Conservation (phyloP, 2,888 invertebrate genomes). For the Cephus nigrinus region DNA sequence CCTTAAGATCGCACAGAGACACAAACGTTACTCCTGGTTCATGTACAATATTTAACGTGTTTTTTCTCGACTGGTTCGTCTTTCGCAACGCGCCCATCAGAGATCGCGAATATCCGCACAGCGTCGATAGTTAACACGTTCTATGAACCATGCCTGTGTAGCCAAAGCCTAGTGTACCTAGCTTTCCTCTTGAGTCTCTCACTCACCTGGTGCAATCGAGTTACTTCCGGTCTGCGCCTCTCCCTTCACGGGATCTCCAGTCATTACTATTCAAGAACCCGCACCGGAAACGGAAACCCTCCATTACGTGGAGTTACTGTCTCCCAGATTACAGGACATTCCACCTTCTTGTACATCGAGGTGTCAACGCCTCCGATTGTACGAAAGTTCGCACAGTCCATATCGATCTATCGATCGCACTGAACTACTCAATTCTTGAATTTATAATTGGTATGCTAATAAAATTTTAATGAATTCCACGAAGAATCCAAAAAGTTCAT, state of each 20-base stretch:
- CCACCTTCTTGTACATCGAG: slow-evolving; percentile 3
- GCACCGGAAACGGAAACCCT: slow-evolving; percentile 59
- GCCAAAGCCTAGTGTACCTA: background rate
- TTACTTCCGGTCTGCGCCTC: slow-evolving; percentile 32
- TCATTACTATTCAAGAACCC: slow-evolving; percentile 56
- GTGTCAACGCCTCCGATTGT: no score
- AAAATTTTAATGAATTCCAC: no score
- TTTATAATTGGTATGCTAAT: no score
- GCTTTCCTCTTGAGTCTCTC: slow-evolving; percentile 2
- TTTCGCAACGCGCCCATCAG: background rate
- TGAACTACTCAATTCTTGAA: no score
- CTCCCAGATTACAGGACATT: slow-evolving; percentile 39
- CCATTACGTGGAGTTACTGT: slow-evolving; percentile 46
- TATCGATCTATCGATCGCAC: no score
- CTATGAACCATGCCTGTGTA: background rate
- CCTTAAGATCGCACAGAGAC: no score
- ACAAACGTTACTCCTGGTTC: no score
- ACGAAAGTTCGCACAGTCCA: no score
- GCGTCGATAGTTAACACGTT: background rate
- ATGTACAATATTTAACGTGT: no score
- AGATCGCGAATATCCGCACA: background rate
- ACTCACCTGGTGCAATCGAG: slow-evolving; percentile 34
- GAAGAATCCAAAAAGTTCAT: no score
- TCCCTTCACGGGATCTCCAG: slow-evolving; percentile 20
- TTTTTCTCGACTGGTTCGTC: no score